phyloP scores from a whole-genome alignment of 2,888 invertebrate species.

The Zootermopsis nevadensis region DNA sequence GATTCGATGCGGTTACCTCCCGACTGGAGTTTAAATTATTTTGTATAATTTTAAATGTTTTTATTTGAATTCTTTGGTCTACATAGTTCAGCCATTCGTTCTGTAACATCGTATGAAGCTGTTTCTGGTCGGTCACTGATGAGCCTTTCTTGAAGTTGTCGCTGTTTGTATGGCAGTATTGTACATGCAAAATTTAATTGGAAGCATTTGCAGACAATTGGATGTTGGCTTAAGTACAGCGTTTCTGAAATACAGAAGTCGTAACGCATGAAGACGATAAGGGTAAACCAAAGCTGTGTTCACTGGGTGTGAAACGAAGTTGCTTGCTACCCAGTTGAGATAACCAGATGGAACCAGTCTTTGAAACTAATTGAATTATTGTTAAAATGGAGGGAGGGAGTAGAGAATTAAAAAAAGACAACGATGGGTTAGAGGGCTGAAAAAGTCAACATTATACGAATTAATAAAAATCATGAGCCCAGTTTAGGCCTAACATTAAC shows the following conservation, averaged over 20 bases:
- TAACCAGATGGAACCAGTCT: slow-evolving; percentile 28
- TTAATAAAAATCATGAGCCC: too few relatives aligned
- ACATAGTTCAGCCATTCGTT: too few relatives aligned
- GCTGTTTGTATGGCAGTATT: neutral
- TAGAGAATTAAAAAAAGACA: neutral
- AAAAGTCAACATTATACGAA: neutral
- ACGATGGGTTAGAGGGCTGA: neutral
- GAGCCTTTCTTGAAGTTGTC: neutral
- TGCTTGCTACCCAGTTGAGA: slow-evolving; percentile 19
- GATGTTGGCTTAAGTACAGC: neutral
- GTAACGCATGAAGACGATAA: neutral
- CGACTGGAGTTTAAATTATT: too few relatives aligned
- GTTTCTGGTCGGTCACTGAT: neutral
- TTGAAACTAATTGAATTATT: slow-evolving; percentile 24
- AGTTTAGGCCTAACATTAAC: too few relatives aligned
- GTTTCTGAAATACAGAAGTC: neutral
- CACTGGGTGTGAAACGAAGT: slow-evolving; percentile 22
- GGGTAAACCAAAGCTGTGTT: slow-evolving; percentile 15
- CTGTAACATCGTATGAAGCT: too few relatives aligned
- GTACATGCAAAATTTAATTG: slow-evolving; percentile 30
- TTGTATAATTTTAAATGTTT: too few relatives aligned
- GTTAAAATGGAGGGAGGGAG: neutral
- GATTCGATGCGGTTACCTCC: too few relatives aligned
- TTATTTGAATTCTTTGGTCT: too few relatives aligned
- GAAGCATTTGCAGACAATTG: slow-evolving; percentile 21